Evolutionary conservation across 2,797 vertebrate genomes (phyloP), one percentile per base, ranked within the genome.

Genomic region (Myiotriccus ornatus): DNA sequence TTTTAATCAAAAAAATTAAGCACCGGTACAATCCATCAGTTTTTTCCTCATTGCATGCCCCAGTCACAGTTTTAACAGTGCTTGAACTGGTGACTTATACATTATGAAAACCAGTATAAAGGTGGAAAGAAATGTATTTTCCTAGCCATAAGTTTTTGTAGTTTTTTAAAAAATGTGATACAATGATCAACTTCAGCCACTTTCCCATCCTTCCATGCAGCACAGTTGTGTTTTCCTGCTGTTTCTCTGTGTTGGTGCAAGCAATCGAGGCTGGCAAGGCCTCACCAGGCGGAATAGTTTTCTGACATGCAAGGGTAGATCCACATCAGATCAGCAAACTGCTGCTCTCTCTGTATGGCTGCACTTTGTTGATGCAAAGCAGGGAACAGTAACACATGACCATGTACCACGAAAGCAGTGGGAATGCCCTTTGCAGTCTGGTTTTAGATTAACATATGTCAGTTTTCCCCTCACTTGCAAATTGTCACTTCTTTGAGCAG

Each of bases 401-500:
- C 4, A 0, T 4, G 20, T 35, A 21, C 20, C 16, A 10, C 0
- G 0, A 49, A 41, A 64, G n/a, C n/a, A 71, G 14, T 37, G 43
- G 18, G 35, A 93, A 43, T 55, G 21, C 34, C 44, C 56, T 81
- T 56, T 83, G 62, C 18, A 43, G 25, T 47, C 41, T 65, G 14
- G 32, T 34, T 92, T 78, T 64, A 62, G 43, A 19, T 55, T 14
- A n/a, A 25, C 6, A 55, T 46, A 32, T 69, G 15, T 47, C 3
- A 43, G 0, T 49, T 73, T 63, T 53, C 18, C 20, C 19, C 18
- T 21, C 52, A 13, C 34, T 57, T 60, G 11, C 30, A 77, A 39
- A 46, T 10, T 41, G 27, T n/a, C 19, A 6, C 12, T 67, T 69
- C 70, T 74, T 35, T 74, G 63, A 44, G 43, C 12, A 9, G 18